Conservation (phyloP, 1,140 invertebrate species). For the Cydia splendana region DNA sequence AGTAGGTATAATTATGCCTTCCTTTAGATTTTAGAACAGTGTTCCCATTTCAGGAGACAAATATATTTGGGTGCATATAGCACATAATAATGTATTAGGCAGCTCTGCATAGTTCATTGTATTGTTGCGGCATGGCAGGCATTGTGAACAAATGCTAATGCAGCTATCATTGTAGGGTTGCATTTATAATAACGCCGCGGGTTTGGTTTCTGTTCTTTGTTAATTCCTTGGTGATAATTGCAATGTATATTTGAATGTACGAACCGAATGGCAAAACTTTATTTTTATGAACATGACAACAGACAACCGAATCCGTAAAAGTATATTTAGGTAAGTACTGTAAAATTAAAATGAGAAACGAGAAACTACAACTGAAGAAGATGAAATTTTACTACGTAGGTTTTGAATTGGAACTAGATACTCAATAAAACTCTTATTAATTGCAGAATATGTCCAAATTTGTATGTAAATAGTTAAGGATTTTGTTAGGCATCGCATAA, state of each 20-base stretch:
- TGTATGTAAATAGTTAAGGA: too few species aligned
- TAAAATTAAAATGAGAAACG: too few species aligned
- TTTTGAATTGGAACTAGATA: too few species aligned
- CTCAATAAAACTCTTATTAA: too few species aligned
- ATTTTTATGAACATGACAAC: background rate
- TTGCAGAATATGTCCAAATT: too few species aligned
- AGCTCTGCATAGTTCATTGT: constrained; percentile 26
- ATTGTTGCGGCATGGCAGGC: constrained; percentile 26
- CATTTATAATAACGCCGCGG: background rate
- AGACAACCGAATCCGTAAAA: too few species aligned
- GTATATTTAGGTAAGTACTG: too few species aligned
- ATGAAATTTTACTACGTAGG: too few species aligned
- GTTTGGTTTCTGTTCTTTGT: constrained; percentile 8
- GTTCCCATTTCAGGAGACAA: constrained; percentile 8
- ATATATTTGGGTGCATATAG: constrained; percentile 20
- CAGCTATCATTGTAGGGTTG: constrained; percentile 9
- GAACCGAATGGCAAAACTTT: background rate
- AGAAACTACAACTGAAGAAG: too few species aligned
- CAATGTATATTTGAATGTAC: background rate
- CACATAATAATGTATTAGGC: constrained; percentile 26
- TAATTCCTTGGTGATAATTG: constrained; percentile 29
- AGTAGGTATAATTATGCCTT: background rate
- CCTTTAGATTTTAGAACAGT: constrained; percentile 3
- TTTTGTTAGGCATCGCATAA: too few species aligned
- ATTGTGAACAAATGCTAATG: constrained; percentile 30